Conservation (phyloP, 1,140 invertebrate species). For the Eupeodes corollae region DNA sequence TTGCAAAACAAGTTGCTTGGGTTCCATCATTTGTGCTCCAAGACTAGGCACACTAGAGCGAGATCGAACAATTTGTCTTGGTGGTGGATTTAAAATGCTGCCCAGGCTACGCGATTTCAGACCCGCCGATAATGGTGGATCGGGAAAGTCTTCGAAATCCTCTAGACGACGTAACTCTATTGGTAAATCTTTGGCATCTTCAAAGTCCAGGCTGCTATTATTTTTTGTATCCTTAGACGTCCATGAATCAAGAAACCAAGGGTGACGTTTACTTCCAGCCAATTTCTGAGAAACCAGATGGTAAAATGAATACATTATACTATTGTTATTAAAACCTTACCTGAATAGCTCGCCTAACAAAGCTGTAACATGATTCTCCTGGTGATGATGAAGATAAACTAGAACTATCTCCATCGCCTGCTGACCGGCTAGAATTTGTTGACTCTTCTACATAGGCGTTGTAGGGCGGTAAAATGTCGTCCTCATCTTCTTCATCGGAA, state of each 20-base stretch:
- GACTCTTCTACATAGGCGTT: slow-evolving; percentile 55
- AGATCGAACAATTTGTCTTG: slow-evolving; percentile 55
- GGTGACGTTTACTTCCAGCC: slow-evolving; percentile 54
- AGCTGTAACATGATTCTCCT: slow-evolving; percentile 89
- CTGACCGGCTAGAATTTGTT: slow-evolving; percentile 37
- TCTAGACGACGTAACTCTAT: slow-evolving; percentile 81
- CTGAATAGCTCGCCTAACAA: slow-evolving; percentile 77
- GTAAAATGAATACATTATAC: background rate
- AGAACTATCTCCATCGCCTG: slow-evolving; percentile 45
- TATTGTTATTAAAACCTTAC: slow-evolving; percentile 37
- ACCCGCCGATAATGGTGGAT: slow-evolving; percentile 36
- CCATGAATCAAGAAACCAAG: slow-evolving; percentile 74
- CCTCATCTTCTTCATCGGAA: slow-evolving; percentile 34
- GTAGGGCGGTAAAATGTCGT: slow-evolving; percentile 43
- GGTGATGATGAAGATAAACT: slow-evolving; percentile 81
- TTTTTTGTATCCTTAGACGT: slow-evolving; percentile 45
- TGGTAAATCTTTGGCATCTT: slow-evolving; percentile 61
- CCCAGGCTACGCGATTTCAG: slow-evolving; percentile 50
- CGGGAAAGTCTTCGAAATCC: slow-evolving; percentile 47
- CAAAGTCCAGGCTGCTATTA: slow-evolving; percentile 46
- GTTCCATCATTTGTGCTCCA: slow-evolving; percentile 28
- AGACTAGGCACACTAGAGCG: slow-evolving; percentile 63
- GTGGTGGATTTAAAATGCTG: slow-evolving; percentile 62
- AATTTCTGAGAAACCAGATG: slow-evolving; percentile 46
- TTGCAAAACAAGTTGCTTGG: background rate